These are phyloP conservation scores for Tetramorium bicarinatum DNA, from an alignment of 2,888 invertebrate genomes.

Conservation along the genomic window DNA sequence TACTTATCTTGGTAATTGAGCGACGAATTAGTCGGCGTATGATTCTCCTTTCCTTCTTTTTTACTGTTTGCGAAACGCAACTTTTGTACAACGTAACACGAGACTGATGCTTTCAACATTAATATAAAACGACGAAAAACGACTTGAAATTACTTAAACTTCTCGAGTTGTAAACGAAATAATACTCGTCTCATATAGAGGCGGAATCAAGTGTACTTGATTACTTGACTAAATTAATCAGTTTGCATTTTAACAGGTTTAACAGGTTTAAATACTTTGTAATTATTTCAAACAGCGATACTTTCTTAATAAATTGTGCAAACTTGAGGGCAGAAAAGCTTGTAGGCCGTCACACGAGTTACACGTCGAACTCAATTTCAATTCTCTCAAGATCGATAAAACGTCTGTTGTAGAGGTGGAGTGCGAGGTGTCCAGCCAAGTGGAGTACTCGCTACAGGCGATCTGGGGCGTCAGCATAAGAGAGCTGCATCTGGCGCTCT, in stretches of 20 bases:
- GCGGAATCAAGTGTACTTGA: too few species aligned
- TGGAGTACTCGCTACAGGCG: constrained; percentile 91
- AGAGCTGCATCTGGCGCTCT: constrained; percentile 92
- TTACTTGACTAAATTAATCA: too few species aligned
- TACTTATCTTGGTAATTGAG: not conserved
- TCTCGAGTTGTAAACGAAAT: not conserved
- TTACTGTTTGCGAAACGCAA: not conserved
- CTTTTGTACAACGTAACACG: not conserved
- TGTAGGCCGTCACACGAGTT: not conserved
- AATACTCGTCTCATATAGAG: not conserved
- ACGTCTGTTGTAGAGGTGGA: constrained; percentile 88
- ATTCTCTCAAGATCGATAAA: not conserved
- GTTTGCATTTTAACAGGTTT: too few species aligned
- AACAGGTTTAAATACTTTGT: not conserved
- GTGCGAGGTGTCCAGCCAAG: constrained; percentile 92
- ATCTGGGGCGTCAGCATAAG: constrained; percentile 94
- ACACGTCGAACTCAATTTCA: not conserved
- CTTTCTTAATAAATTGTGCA: too few species aligned
- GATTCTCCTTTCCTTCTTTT: not conserved
- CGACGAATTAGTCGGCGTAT: not conserved
- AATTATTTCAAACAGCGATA: not conserved
- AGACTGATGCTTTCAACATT: not conserved
- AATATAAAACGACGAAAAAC: not conserved
- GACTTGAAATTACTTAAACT: not conserved
- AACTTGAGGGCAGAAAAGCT: too few species aligned